Evolutionary conservation across 1,140 invertebrate species (phyloP), one percentile per base, ranked within the genome.

Genomic region (Drosophila funebris): DNA sequence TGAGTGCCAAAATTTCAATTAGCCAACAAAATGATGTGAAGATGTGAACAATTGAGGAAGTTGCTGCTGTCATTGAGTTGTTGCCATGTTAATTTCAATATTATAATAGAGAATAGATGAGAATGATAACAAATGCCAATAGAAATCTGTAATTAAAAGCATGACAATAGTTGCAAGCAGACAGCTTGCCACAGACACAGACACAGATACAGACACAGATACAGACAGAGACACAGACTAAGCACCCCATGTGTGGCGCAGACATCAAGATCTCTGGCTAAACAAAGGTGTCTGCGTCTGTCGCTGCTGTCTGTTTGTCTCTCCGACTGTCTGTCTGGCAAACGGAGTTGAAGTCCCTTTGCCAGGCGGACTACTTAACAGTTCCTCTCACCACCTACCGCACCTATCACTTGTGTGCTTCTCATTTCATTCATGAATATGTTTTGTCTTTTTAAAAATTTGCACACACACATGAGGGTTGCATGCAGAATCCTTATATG

Each of bases 251-350:
- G 4, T 27, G 24, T 27, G 24, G 6, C 70, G 6, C 70, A 68
- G 70, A 73, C 70, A 73, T 73, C 70, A 73, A 73, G 70, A 73
- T 68, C 16, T 18, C 24, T 24, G 39, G 57, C 29, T 20, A 58
- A 73, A 73, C 64, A 73, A 73, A 73, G 70, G 63, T 73, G 70
- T 73, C 70, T 68, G 53, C 24, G 41, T 70, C 20, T 73, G 71
- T 73, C 71, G 56, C 37, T 24, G 56, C 16, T 13, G 29, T 57
- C 44, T 29, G 43, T 31, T 18, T 13, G 20, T 27, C 43, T 48
- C 39, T 46, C 37, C 43, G 20, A 36, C 24, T 53, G 37, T 61
- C 24, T 69, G 18, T 18, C 14, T 69, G 36, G 61, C 24, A 27
- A 27, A 6, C 22, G 4, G 24, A 5, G 4, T 27, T 27, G 4